Percentiles rank a stretch among this genome's conserved stretches.
phyloP scores from a whole-genome alignment of 2,113 vertebrate species.

The Amblyornis subalaris region DNA sequence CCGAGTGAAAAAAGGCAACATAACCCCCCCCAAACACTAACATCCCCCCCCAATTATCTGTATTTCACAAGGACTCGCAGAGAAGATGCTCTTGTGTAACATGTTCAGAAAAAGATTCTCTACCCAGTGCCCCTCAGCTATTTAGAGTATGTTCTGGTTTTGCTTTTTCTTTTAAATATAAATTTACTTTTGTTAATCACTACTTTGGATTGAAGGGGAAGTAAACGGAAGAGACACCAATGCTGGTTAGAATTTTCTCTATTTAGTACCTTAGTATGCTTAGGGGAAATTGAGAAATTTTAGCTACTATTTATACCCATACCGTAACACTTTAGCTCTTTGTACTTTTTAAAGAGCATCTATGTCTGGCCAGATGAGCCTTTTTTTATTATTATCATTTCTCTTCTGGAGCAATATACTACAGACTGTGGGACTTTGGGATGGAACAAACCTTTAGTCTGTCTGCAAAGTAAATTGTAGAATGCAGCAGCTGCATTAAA shows the following conservation, averaged over 20 bases:
- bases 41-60: rapidly evolving
- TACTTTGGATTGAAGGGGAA: not conserved
- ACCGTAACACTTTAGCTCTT: not conserved
- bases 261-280: not conserved
- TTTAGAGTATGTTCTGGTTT: not conserved
- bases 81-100: not conserved
- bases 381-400: not conserved
- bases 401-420: not conserved
- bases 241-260: not conserved
- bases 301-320: not conserved
- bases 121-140: not conserved
- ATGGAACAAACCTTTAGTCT: not conserved
- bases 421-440: not conserved
- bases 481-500: not conserved
- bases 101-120: not conserved
- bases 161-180: not conserved
- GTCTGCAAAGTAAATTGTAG: not conserved
- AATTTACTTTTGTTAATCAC: not conserved
- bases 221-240: not conserved
- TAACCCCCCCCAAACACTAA: not conserved
- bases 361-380: not conserved
- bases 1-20: not conserved
- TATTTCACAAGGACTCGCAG: not conserved
- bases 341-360: not conserved
- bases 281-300: not conserved